phyloP scores from a whole-genome alignment of 1,140 invertebrate species.

The Mactra quadrangularis region DNA sequence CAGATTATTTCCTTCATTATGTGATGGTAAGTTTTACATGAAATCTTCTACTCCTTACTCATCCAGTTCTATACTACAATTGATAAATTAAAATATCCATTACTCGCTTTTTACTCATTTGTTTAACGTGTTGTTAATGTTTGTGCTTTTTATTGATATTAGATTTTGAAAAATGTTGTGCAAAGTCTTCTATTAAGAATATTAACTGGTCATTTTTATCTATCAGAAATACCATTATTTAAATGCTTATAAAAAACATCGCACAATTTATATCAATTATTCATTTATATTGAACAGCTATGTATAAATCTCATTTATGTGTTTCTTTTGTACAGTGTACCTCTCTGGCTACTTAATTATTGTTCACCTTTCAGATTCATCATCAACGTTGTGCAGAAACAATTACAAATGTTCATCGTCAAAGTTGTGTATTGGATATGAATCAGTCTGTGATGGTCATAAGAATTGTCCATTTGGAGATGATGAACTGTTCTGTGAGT shows the following conservation, averaged over 20 bases:
- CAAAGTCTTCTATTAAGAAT: no score
- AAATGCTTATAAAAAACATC: background rate
- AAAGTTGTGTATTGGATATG: background rate
- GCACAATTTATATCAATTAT: background rate
- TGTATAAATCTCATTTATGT: background rate
- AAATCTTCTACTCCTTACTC: background rate
- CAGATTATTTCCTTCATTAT: conserved; percentile 3
- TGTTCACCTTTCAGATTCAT: background rate
- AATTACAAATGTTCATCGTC: background rate
- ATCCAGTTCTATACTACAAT: background rate
- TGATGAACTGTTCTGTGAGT: conserved; percentile 6
- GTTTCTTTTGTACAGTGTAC: background rate
- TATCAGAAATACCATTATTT: background rate
- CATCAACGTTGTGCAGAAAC: background rate
- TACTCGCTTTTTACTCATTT: background rate
- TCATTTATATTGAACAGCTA: background rate
- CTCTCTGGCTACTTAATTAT: background rate
- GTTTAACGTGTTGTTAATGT: background rate
- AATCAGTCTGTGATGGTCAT: background rate
- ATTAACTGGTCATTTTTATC: background rate
- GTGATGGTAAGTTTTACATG: background rate
- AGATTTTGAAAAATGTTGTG: no score
- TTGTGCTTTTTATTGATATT: background rate
- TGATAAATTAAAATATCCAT: background rate
- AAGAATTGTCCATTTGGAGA: conserved; percentile 4